Evolutionary conservation across 2,113 vertebrate genomes (phyloP).

Genomic region (Bambusicola thoracicus): DNA sequence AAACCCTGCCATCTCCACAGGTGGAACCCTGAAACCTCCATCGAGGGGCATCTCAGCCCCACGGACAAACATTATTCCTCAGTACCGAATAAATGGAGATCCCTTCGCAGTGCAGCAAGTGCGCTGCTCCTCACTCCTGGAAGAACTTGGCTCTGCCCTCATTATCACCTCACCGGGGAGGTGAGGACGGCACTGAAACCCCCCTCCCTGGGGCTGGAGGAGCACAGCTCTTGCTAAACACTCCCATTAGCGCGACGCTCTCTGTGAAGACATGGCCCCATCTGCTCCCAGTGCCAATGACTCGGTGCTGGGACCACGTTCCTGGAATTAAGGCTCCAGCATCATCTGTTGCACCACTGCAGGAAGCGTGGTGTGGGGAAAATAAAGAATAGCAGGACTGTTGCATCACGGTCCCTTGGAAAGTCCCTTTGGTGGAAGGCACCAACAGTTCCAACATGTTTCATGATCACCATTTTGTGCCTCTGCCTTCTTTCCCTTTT

Average conservation of each 20-base stretch:
- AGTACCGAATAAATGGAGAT: too few relatives aligned
- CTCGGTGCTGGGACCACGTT: fast-evolving
- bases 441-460: fast-evolving
- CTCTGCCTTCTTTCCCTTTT: neutral
- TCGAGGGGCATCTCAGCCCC: too few relatives aligned
- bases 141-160: neutral
- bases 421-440: neutral
- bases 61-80: too few relatives aligned
- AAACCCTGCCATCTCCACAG: fast-evolving
- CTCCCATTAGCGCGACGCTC: neutral
- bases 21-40: too few relatives aligned
- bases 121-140: fast-evolving
- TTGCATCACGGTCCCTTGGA: neutral
- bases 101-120: too few relatives aligned
- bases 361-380: neutral
- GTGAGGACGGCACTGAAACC: neutral
- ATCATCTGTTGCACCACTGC: neutral
- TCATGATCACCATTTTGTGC: fast-evolving
- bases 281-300: neutral
- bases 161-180: fast-evolving
- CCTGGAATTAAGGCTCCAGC: neutral
- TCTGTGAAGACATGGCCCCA: neutral
- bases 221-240: neutral
- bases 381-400: too few relatives aligned
- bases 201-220: neutral